These are phyloP conservation scores for Leptatherina wallacei DNA, from an alignment of 2,797 vertebrate species.

Conservation along the genomic window DNA sequence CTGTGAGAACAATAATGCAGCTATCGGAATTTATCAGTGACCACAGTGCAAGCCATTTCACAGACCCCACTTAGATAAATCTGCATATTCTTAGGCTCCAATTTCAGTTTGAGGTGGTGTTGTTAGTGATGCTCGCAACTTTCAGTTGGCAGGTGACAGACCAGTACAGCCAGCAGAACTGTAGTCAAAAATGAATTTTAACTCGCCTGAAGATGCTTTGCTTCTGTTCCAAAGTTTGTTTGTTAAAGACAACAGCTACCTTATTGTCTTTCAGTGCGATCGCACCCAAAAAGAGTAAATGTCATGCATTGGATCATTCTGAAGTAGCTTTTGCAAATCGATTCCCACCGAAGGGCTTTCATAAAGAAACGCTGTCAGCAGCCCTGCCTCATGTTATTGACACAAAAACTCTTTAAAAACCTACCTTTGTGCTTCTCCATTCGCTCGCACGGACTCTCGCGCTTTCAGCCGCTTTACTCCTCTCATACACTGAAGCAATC, in stretches of 20 bases:
- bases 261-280: background rate
- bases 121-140: background rate
- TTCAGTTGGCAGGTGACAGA: conserved; percentile 26
- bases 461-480: conserved; percentile 44
- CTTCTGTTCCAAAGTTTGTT: background rate
- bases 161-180: background rate
- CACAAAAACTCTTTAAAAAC: conserved; percentile 19
- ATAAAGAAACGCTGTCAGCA: conserved; percentile 8
- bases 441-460: conserved; percentile 41
- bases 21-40: conserved; percentile 66
- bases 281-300: background rate
- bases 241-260: background rate
- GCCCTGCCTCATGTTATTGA: conserved; percentile 5
- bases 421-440: conserved; percentile 88
- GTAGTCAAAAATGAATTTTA: background rate
- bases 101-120: background rate
- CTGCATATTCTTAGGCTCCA: background rate
- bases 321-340: background rate
- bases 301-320: background rate
- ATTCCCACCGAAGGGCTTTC: background rate
- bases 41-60: conserved; percentile 57
- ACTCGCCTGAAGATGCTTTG: background rate
- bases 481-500: conserved; percentile 58
- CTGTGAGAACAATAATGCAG: conserved; percentile 72
- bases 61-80: conserved; percentile 24